phyloP scores from a whole-genome alignment of 2,797 vertebrate genomes.

The Bovichtus variegatus region DNA sequence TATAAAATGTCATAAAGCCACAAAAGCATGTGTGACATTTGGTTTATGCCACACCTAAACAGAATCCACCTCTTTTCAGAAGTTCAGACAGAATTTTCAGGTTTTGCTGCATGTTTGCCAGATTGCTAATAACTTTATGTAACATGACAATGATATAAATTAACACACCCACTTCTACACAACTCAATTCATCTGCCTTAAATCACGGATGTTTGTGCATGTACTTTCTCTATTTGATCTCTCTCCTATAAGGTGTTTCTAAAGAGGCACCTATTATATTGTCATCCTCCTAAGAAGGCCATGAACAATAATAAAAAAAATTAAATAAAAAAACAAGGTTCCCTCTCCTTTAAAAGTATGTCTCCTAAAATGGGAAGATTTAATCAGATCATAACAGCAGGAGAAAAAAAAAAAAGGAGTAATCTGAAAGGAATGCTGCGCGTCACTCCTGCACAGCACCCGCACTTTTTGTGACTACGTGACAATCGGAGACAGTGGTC shows the following conservation, averaged over 20 bases:
- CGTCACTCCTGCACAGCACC: slow-evolving; percentile 24
- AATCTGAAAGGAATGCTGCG: slow-evolving; percentile 49
- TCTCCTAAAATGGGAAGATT: slow-evolving; percentile 28
- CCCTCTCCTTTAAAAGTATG: not conserved
- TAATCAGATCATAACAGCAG: slow-evolving; percentile 13
- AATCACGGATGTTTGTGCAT: not conserved
- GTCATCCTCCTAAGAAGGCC: not conserved
- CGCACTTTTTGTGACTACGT: slow-evolving; percentile 29
- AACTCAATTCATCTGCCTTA: not conserved
- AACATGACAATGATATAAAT: slow-evolving; percentile 64
- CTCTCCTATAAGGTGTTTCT: not conserved
- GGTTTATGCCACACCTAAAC: slow-evolving; percentile 53
- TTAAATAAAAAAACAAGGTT: not conserved
- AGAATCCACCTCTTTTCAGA: slow-evolving; percentile 51
- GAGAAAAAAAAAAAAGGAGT: slow-evolving; percentile 22
- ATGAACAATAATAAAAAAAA: not conserved
- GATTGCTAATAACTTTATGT: slow-evolving; percentile 57
- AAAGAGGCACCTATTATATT: not conserved
- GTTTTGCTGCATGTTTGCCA: slow-evolving; percentile 88
- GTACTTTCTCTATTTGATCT: not conserved
- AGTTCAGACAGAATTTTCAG: slow-evolving; percentile 82
- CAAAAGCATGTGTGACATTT: slow-evolving; percentile 42
- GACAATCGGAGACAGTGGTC: slow-evolving; percentile 47
- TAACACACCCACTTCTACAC: not conserved
- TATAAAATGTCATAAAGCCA: slow-evolving; percentile 37